These are phyloP conservation scores for Hypomecis atomaria DNA, from an alignment of 2,888 invertebrate species.

Conservation along the genomic window DNA sequence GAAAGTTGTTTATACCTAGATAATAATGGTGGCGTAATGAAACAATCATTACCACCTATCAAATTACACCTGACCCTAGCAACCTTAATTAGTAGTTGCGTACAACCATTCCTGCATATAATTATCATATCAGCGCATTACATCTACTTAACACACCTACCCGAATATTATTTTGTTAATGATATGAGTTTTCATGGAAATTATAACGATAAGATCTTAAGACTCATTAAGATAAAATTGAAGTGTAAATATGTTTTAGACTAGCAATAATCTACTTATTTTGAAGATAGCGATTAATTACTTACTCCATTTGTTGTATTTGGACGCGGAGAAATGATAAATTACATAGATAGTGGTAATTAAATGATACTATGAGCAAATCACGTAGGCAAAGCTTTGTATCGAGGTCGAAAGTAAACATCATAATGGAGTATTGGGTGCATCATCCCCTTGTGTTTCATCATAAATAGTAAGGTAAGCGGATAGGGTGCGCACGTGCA, in stretches of 20 bases:
- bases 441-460: conserved; percentile 59
- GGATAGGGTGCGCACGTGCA: conserved; percentile 75
- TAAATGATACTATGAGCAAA: conserved; percentile 21
- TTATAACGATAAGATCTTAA: conserved; percentile 21
- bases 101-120: conserved; percentile 6
- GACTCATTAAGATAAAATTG: conserved; percentile 21
- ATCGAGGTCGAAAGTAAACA: conserved; percentile 41
- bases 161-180: conserved; percentile 17
- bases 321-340: conserved; percentile 14
- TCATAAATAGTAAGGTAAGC: conserved; percentile 77
- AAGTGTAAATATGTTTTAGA: conserved; percentile 24
- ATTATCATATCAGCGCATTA: conserved; percentile 16
- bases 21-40: not conserved
- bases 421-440: conserved; percentile 42
- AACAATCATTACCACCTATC: conserved; percentile 1
- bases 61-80: conserved; percentile 12
- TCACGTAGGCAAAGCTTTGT: conserved; percentile 30
- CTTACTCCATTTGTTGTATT: conserved; percentile 10
- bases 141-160: conserved; percentile 16
- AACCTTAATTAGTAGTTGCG: conserved; percentile 2
- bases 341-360: conserved; percentile 19
- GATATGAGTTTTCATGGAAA: conserved; percentile 23
- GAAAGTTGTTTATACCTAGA: not conserved
- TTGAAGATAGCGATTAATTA: conserved; percentile 24
- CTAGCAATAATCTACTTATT: conserved; percentile 26